Conservation (phyloP, 2,113 vertebrate genomes). For the Rattus rattus region DNA sequence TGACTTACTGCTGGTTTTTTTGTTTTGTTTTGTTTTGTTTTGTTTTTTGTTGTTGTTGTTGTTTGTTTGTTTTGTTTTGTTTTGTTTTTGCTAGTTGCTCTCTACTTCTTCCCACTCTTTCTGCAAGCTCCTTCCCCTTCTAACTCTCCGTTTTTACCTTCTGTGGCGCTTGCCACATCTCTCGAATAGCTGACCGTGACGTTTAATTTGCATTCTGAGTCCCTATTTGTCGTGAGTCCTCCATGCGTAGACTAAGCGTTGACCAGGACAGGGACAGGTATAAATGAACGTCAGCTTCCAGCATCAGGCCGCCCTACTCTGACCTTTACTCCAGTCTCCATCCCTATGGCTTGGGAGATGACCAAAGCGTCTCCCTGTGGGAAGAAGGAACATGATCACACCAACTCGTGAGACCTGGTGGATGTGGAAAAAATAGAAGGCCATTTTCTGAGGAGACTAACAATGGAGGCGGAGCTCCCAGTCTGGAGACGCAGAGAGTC, state of each 20-base stretch:
- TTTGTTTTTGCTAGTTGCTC: background rate
- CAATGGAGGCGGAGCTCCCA: background rate
- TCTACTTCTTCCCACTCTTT: background rate
- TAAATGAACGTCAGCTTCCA: background rate
- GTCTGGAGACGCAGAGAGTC: background rate
- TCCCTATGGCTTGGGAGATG: background rate
- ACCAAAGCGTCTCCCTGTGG: background rate
- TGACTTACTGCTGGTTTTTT: background rate
- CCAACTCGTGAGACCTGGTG: background rate
- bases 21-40: too few species aligned
- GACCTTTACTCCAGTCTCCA: background rate
- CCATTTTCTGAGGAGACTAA: background rate
- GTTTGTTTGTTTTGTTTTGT: too few species aligned
- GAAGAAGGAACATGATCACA: background rate
- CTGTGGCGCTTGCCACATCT: background rate
- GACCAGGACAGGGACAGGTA: background rate
- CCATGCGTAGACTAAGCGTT: background rate
- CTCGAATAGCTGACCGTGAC: background rate
- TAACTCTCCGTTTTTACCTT: background rate
- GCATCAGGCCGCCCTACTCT: background rate
- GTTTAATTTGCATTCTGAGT: slow-evolving; percentile 4
- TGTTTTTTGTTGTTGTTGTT: too few species aligned
- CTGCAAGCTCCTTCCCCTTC: background rate
- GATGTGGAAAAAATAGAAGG: background rate
- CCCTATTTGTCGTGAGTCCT: background rate